These are phyloP conservation scores for Gracilinanus agilis DNA, from an alignment of 2,113 vertebrate species.

Conservation along the genomic window DNA sequence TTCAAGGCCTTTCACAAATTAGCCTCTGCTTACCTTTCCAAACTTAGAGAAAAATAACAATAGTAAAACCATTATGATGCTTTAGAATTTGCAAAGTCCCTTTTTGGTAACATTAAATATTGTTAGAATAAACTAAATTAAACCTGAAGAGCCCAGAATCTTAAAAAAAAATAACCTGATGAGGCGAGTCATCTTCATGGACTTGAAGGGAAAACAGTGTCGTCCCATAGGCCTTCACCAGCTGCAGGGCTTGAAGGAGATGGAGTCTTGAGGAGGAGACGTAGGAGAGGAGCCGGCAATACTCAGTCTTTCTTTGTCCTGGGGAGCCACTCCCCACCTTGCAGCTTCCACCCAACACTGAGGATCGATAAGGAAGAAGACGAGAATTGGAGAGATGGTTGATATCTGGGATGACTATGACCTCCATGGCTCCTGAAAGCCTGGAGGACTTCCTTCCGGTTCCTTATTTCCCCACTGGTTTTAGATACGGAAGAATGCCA, in stretches of 20 bases:
- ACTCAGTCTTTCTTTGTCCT: no score
- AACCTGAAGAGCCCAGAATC: no score
- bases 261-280: background rate
- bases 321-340: background rate
- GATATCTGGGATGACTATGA: background rate
- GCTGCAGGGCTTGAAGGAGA: background rate
- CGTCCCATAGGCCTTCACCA: background rate
- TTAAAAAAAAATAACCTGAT: background rate
- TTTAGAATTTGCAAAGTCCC: no score
- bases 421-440: background rate
- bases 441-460: background rate
- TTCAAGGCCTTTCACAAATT: background rate
- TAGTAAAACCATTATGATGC: background rate
- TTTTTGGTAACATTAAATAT: no score
- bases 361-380: background rate
- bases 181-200: background rate
- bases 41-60: background rate
- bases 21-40: background rate
- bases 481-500: background rate
- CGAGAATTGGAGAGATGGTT: no score
- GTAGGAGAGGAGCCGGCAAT: background rate
- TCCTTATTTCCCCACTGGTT: constrained; percentile 10
- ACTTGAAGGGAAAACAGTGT: background rate
- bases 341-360: background rate
- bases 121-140: no score